Conservation (phyloP, 2,797 vertebrate species). For the Hippopotamyrus pictus region DNA sequence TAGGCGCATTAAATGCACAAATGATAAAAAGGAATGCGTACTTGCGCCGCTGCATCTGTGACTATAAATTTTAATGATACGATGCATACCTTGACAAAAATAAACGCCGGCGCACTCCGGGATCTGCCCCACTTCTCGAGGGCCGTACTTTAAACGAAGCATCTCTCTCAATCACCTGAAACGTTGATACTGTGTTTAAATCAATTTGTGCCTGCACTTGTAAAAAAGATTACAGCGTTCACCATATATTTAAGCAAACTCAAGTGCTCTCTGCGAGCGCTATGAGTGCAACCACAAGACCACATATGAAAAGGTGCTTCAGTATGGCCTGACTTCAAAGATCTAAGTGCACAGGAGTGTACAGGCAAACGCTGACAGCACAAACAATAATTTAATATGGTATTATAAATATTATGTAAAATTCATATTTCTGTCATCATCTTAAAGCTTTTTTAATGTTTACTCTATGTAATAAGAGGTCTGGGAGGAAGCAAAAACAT, state of each 20-base stretch:
- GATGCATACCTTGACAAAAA: constrained; percentile 45
- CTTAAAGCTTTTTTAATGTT: constrained; percentile 48
- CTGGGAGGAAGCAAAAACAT: not conserved
- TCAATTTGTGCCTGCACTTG: constrained; percentile 71
- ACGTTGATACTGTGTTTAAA: constrained; percentile 73
- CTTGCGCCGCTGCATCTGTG: constrained; percentile 54
- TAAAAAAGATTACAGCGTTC: constrained; percentile 69
- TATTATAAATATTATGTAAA: constrained; percentile 67
- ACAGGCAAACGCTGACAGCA: constrained; percentile 49
- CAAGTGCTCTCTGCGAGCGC: constrained; percentile 55
- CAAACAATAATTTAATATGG: constrained; percentile 69
- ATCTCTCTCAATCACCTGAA: constrained; percentile 58
- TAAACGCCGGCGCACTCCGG: constrained; percentile 36
- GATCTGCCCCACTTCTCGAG: constrained; percentile 14
- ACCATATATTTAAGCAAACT: constrained; percentile 64
- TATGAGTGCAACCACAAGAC: constrained; percentile 57
- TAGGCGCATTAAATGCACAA: constrained; percentile 42
- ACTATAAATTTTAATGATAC: constrained; percentile 66
- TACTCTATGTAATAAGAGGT: constrained; percentile 46
- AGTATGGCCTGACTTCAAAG: constrained; percentile 69
- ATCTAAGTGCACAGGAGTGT: constrained; percentile 38
- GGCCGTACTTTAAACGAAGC: constrained; percentile 57
- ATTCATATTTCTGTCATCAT: constrained; percentile 48
- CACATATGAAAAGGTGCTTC: constrained; percentile 71
- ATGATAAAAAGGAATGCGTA: constrained; percentile 51